Conservation (phyloP, 2,113 vertebrate genomes). For the Oryzias javanicus region DNA sequence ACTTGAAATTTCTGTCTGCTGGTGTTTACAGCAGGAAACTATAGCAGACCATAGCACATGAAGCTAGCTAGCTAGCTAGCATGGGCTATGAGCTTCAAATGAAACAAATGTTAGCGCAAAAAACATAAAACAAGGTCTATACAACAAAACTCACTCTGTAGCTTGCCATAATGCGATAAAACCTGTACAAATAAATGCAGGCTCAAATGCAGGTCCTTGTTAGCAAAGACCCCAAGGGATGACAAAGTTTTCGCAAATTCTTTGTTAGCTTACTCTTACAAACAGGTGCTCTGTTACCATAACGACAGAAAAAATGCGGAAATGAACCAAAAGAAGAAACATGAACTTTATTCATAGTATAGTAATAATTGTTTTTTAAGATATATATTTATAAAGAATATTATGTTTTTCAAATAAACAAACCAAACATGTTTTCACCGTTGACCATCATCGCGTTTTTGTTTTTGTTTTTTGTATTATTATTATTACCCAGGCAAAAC, state of each 20-base stretch:
- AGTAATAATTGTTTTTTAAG: no score
- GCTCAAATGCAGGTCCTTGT: no score
- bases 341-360: no score
- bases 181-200: neutral
- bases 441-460: no score
- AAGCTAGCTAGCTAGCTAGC: conserved; percentile 43
- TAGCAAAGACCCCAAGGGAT: no score
- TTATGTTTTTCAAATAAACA: no score
- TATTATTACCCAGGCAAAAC: neutral
- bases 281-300: conserved; percentile 43
- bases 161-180: conserved; percentile 52
- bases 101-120: neutral
- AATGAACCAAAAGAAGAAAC: neutral
- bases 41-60: neutral
- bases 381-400: no score
- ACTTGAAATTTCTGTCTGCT: neutral
- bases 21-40: neutral
- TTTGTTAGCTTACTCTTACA: neutral
- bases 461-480: no score
- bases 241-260: neutral
- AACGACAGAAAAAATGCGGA: conserved; percentile 23
- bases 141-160: conserved; percentile 57
- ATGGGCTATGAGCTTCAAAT: neutral
- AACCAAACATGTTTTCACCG: no score
- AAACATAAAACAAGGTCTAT: neutral